Base-by-base conservation (phyloP, 1,140 invertebrate species). In the Solen grandis region DNA sequence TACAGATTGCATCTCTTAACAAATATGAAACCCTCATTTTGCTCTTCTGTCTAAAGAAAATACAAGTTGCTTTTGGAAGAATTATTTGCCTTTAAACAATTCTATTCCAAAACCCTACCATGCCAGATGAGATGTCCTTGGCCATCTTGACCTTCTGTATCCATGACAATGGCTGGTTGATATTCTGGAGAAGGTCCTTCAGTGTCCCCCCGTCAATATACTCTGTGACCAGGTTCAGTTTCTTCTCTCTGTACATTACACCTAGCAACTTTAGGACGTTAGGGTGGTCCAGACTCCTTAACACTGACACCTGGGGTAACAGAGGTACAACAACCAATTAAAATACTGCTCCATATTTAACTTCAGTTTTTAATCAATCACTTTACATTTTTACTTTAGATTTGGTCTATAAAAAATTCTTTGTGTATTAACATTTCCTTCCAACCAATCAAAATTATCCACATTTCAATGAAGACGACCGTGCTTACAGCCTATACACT, bases 211-310 rank as follows among this genome's bases (percentile, higher is more conserved):
- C 90, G 54, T 87, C 84, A 14, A 92, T 89, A 81, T 86, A 92
- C 66, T 92, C 92, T 83, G 91, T 98, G 29, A 99, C 96, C 57
- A 99, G 93, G 89, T 98, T 97, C 41, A 99, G 92, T 63, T 97
- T 95, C 87, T 96, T 96, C 62, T 98, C 97, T 90, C 97, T 97
- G 90, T 98, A 98, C 50, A 99, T 92, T 2, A 99, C 97, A 0
- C 97, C 97, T 79, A 98, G 96, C 89, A 99, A 98, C 54, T 96
- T 94, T 54, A 99, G 92, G 46, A 98, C 97, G 92, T 98, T 97
- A 5, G 95, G 95, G 92, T 99, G 97, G 86, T 96, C 94, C 59
- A 99, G 93, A 66, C 96, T 96, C 13, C 97, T 94, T 35, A 98
- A 93, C 22, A 98, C 96, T 10, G 97, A 97, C 55, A 97, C 96